Evolutionary conservation across 2,888 invertebrate genomes (phyloP), one percentile per base, ranked within the genome.

Genomic region (Ichneumoninae sp.): DNA sequence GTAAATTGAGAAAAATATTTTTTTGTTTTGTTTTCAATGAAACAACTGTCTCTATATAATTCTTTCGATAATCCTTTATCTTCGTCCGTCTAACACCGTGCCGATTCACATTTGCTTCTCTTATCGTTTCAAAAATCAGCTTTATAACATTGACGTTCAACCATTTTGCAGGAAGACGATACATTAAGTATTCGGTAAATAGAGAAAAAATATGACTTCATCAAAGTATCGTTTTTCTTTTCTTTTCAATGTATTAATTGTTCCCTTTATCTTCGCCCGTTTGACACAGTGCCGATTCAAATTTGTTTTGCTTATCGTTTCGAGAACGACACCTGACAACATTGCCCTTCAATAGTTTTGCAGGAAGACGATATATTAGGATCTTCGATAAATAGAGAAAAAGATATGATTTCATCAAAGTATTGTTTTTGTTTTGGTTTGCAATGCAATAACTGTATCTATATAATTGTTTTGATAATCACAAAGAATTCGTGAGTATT

Each of bases 161-260:
- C 10, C 10, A 10, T 10, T 76, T 54, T 30, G 44, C 19, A n/a
- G 75, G 76, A 83, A 83, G 83, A 83, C 76, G 16, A 13, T 81
- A 19, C 22, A 16, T 33, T 33, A n/a, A 19, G 50, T n/a, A 26
- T 71, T 44, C 13, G 7, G 22, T 69, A 75, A 52, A n/a, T 65
- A 16, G 10, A 60, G n/a, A 40, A 68, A 81, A 73, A 68, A 73
- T 60, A 71, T 68, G n/a, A n/a, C 13, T 54, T 40, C 44, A 63
- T 40, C 6, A 33, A 40, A 26, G 30, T 70, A 52, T 70, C n/a
- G 13, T 71, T 50, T 44, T 13, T 26, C 3, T 26, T 26, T 26
- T 26, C 26, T 26, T 26, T 26, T 26, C 26, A 26, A 26, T 26
- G 26, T 26, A 26, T 26, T 3, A 26, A 26, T 26, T 26, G 26